These are phyloP conservation scores for Lepus timidus DNA, from an alignment of 2,113 vertebrate species.

Conservation along the genomic window DNA sequence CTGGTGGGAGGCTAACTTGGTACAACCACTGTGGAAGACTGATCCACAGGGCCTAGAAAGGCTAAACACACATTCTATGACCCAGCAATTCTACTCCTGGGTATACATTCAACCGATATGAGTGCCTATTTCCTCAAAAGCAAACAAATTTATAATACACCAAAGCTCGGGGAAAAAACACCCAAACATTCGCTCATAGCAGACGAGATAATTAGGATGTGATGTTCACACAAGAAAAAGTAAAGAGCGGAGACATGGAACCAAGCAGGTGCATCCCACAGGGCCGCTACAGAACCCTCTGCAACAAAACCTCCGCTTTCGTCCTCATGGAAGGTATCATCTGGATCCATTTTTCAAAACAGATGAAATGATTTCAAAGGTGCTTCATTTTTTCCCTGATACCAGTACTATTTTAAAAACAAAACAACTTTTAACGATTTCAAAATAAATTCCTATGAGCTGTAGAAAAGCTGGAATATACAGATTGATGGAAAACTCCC, in stretches of 20 bases:
- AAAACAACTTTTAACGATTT: constrained; percentile 19
- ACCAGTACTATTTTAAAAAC: background rate
- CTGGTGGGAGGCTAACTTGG: background rate
- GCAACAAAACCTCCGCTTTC: background rate
- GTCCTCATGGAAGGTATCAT: background rate
- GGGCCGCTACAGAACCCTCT: background rate
- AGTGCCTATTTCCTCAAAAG: background rate
- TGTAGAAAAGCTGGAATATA: background rate
- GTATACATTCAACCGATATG: background rate
- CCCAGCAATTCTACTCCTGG: background rate
- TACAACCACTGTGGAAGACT: background rate
- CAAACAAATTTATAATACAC: background rate
- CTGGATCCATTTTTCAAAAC: background rate
- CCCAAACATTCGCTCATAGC: background rate
- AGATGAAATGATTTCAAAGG: constrained; percentile 15
- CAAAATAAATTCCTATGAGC: background rate
- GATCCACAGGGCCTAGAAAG: background rate
- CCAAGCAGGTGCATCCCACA: background rate
- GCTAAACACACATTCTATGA: no score
- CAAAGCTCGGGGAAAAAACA: background rate
- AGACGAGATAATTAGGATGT: background rate
- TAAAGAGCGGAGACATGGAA: background rate
- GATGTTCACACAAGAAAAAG: background rate
- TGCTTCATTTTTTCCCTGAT: background rate
- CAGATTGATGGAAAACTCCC: no score